Evolutionary conservation across 2,113 vertebrate species (phyloP).

Genomic region (Dicentrarchus labrax): DNA sequence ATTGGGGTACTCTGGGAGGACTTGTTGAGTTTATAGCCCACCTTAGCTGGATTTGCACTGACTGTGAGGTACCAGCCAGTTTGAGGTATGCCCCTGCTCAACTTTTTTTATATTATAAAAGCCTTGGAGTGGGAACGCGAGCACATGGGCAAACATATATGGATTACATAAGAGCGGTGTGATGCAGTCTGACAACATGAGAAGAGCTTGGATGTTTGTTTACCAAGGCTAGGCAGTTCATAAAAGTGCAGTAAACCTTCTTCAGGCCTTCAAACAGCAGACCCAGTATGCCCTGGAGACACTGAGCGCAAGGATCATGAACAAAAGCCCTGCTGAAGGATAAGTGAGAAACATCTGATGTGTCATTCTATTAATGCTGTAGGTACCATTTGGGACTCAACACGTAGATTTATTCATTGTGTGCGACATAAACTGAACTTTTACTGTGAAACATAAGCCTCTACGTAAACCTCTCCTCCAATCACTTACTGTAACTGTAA

Average conservation of each 20-base stretch:
- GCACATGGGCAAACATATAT: background rate
- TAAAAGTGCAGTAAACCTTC: background rate
- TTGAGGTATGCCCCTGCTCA: background rate
- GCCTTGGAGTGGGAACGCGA: background rate
- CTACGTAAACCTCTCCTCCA: too few species aligned
- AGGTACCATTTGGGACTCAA: too few species aligned
- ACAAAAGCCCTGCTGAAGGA: conserved; percentile 9
- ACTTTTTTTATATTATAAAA: background rate
- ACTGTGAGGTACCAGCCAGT: background rate
- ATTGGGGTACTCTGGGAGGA: background rate
- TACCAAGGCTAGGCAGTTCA: background rate
- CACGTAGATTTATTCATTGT: too few species aligned
- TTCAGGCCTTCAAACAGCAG: conserved; percentile 23
- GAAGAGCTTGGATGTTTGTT: background rate
- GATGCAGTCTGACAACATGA: background rate
- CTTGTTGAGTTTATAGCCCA: background rate
- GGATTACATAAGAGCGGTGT: background rate
- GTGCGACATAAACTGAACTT: too few species aligned
- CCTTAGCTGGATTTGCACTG: background rate
- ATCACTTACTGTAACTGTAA: too few species aligned
- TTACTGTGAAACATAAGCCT: too few species aligned
- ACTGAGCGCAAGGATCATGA: background rate
- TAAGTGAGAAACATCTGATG: background rate
- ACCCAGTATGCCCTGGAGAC: background rate
- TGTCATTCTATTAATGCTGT: conserved; percentile 3